phyloP scores from a whole-genome alignment of 2,797 vertebrate genomes.

The Vireo griseus region DNA sequence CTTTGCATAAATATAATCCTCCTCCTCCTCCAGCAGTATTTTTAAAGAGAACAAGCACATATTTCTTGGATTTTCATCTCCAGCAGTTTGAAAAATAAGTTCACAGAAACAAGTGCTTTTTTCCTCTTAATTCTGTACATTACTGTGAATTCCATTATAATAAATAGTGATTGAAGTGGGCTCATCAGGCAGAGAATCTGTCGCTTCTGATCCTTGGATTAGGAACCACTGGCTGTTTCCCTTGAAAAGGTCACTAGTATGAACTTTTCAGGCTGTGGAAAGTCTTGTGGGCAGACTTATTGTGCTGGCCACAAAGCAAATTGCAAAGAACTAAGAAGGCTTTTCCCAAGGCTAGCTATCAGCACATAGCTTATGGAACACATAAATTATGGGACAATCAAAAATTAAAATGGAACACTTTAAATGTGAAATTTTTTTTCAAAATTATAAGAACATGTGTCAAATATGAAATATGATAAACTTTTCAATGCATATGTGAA shows the following conservation, averaged over 20 bases:
- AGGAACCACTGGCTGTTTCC: background rate
- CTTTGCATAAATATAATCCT: background rate
- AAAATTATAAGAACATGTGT: background rate
- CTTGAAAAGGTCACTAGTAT: background rate
- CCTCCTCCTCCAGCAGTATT: background rate
- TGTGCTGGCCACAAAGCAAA: background rate
- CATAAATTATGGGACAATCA: background rate
- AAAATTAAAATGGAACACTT: background rate
- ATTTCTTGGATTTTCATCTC: background rate
- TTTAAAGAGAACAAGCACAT: background rate
- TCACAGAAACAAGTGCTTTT: background rate
- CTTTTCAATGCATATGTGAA: background rate
- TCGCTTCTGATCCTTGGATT: background rate
- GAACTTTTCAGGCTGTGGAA: background rate
- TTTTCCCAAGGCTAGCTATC: background rate
- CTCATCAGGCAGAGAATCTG: background rate
- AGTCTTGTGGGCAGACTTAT: background rate
- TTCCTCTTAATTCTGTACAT: background rate
- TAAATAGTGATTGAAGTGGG: background rate
- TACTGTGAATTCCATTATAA: background rate
- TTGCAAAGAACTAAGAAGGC: background rate
- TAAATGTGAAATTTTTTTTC: background rate
- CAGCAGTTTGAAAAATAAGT: background rate
- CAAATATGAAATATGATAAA: background rate
- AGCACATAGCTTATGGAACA: background rate